Base-by-base conservation (phyloP, 2,888 invertebrate species). In the Notocelia uddmanniana region DNA sequence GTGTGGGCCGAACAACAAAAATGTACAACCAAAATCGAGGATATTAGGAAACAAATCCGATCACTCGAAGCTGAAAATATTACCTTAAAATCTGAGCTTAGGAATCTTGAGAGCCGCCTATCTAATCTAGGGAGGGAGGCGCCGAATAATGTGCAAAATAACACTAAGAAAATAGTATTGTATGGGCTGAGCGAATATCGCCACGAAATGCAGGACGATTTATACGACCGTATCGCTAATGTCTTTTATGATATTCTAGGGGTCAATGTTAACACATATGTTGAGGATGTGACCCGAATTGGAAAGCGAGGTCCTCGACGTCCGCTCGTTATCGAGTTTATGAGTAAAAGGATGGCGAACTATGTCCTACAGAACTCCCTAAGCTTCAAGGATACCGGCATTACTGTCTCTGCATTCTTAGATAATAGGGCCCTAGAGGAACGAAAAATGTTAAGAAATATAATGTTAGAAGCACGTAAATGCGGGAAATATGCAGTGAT, bases 291-390 rank as follows among this genome's bases (percentile, higher is more conserved):
- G 48, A n/a, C n/a, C 48, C 48, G 48, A n/a, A 48, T 48, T 48
- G 48, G 48, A 18, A 48, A 48, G n/a, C n/a, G 48, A 18, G 48
- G 48, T n/a, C 48, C n/a, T 48, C 48, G 48, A 48, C 48, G 48
- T 8, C 48, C 48, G 18, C n/a, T 48, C 2, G 18, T n/a, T 18
- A 48, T 48, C 13, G 48, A 48, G 48, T 48, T 48, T 48, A 48
- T 48, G 48, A 48, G 48, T 48, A 48, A 48, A 48, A n/a, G 18
- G 1, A n/a, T 48, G 18, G 48, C 18, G 18, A 48, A 48, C n/a
- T 48, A 48, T 48, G 18, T 48, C 18, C 6, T 48, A 18, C 18
- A n/a, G 3, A 48, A 48, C 8, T 18, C 48, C 48, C 2, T n/a
- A 18, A 9, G 18, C 6, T 48, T 48, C 18, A 48, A 48, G 18